phyloP scores from a whole-genome alignment of 2,797 vertebrate genomes.

The Helarctos malayanus region DNA sequence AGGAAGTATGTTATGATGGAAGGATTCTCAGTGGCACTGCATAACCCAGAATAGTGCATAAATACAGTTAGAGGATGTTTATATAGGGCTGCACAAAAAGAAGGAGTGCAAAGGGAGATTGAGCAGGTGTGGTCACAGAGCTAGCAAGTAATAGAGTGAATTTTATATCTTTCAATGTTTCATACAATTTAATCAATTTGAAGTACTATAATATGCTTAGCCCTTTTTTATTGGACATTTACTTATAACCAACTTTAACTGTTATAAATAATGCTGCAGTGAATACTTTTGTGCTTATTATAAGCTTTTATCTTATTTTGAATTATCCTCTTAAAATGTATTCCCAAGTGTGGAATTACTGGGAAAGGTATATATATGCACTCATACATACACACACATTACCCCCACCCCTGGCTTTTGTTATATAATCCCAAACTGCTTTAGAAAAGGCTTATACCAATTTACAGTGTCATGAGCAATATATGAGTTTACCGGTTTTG shows the following conservation, averaged over 20 bases:
- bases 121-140: background rate
- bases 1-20: background rate
- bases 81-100: background rate
- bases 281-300: background rate
- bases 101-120: background rate
- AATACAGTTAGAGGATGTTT: background rate
- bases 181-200: constrained; percentile 27
- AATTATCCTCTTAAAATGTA: constrained; percentile 55
- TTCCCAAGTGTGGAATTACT: constrained; percentile 12
- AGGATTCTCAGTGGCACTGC: background rate
- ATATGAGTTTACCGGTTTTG: constrained; percentile 17
- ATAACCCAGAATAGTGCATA: background rate
- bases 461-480: constrained; percentile 65
- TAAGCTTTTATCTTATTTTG: constrained; percentile 56
- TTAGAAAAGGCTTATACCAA: constrained; percentile 67
- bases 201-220: background rate
- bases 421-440: constrained; percentile 56
- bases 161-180: constrained; percentile 6
- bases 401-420: background rate
- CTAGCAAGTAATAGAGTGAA: background rate
- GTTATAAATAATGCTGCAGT: constrained; percentile 29
- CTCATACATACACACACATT: background rate
- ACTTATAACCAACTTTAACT: background rate
- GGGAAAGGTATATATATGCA: background rate
- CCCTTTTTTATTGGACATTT: constrained; percentile 37